Conservation (phyloP, 2,888 invertebrate species). For the Drosophila kambysellisi region DNA sequence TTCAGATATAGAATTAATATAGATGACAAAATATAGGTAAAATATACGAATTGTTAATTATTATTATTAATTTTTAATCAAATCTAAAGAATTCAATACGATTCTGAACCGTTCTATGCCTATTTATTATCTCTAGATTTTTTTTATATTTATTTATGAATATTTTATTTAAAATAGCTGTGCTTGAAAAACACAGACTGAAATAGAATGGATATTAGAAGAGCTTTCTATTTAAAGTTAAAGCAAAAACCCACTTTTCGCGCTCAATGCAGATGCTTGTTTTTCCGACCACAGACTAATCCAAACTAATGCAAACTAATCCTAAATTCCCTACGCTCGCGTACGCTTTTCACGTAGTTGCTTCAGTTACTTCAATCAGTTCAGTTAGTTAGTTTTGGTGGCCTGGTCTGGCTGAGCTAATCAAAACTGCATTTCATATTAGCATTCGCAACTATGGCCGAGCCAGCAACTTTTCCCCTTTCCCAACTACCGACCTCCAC, state of each 20-base stretch:
- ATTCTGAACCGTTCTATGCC: background rate
- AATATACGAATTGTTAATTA: background rate
- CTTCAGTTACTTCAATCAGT: background rate
- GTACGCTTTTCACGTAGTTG: constrained; percentile 14
- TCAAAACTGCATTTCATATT: constrained; percentile 17
- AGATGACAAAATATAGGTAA: background rate
- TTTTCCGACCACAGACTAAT: background rate
- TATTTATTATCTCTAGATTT: background rate
- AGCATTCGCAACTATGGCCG: background rate
- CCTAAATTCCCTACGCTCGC: constrained; percentile 10
- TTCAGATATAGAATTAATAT: background rate
- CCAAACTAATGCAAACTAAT: constrained; percentile 17
- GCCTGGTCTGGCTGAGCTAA: constrained; percentile 9
- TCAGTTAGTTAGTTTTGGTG: background rate
- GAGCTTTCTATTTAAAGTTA: background rate
- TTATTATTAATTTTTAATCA: background rate
- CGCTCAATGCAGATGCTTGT: background rate
- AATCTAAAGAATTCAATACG: background rate
- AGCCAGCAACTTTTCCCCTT: background rate
- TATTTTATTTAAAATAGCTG: background rate
- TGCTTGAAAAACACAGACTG: background rate
- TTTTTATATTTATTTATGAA: background rate
- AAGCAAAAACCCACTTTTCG: background rate
- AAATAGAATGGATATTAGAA: background rate
- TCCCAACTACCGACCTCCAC: background rate